Evolutionary conservation across 1,140 invertebrate species (phyloP).

Genomic region (Hermetia illucens): DNA sequence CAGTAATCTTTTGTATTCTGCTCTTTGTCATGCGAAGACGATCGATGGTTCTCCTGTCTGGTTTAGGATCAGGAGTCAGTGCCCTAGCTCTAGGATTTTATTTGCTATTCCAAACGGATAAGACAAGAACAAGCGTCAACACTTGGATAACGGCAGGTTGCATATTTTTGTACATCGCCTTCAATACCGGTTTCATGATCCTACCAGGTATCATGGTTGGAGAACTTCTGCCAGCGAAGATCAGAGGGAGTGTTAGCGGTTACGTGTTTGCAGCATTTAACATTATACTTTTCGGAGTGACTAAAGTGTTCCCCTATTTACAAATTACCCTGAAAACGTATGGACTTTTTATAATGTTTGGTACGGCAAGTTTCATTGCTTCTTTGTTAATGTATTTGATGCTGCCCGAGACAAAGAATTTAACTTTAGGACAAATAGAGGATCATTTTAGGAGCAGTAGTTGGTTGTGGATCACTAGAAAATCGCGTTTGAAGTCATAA

Average conservation of each 20-base stretch:
- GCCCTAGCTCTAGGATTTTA: slow-evolving; percentile 42
- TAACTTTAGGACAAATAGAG: slow-evolving; percentile 62
- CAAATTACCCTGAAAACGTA: slow-evolving; percentile 38
- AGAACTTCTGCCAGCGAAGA: slow-evolving; percentile 51
- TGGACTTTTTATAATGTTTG: slow-evolving; percentile 55
- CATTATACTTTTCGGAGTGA: slow-evolving; percentile 49
- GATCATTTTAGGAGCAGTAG: slow-evolving; percentile 55
- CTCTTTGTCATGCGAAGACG: slow-evolving; percentile 46
- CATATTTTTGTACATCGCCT: slow-evolving; percentile 47
- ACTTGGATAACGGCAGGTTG: slow-evolving; percentile 35
- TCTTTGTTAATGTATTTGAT: slow-evolving; percentile 53
- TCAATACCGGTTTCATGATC: slow-evolving; percentile 57
- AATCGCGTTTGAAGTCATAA: no score
- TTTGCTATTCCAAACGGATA: slow-evolving; percentile 23
- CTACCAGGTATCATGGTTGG: slow-evolving; percentile 55
- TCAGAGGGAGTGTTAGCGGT: slow-evolving; percentile 47
- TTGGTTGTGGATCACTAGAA: slow-evolving; percentile 42
- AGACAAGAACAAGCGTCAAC: slow-evolving; percentile 25
- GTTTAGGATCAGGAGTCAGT: slow-evolving; percentile 43
- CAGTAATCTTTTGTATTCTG: slow-evolving; percentile 44
- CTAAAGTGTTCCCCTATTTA: slow-evolving; percentile 53
- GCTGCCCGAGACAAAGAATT: slow-evolving; percentile 71
- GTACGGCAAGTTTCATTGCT: slow-evolving; percentile 43
- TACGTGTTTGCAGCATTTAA: slow-evolving; percentile 56
- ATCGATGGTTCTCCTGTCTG: slow-evolving; percentile 44